phyloP scores from a whole-genome alignment of 2,113 vertebrate genomes.

The Ramphastos sulfuratus region DNA sequence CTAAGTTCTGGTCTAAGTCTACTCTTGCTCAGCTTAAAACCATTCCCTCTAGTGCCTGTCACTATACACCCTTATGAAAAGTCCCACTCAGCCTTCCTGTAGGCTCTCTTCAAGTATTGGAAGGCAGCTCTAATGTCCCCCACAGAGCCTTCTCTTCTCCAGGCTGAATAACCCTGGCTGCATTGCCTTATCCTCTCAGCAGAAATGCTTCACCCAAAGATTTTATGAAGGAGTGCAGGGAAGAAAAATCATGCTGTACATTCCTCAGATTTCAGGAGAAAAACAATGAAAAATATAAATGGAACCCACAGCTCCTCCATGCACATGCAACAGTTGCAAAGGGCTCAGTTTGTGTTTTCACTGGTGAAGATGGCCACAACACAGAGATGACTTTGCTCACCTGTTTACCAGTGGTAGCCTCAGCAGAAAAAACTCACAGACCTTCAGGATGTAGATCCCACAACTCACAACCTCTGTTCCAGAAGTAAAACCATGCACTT shows the following conservation, averaged over 20 bases:
- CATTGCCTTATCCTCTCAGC: too few relatives aligned
- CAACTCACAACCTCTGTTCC: background rate
- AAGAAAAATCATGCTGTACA: background rate
- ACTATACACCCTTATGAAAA: too few relatives aligned
- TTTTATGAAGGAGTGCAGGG: background rate
- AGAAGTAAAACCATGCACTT: background rate
- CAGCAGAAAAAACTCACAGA: background rate
- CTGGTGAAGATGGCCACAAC: accelerated
- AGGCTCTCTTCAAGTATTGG: too few relatives aligned
- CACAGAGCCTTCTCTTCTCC: too few relatives aligned
- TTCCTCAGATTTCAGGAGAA: background rate
- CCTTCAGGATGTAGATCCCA: background rate
- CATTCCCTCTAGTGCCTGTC: too few relatives aligned
- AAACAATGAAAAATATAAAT: too few relatives aligned
- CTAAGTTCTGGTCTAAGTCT: too few relatives aligned
- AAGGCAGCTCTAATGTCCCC: too few relatives aligned
- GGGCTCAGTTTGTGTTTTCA: background rate
- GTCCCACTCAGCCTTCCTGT: too few relatives aligned
- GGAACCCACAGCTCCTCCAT: background rate
- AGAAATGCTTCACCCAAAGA: background rate
- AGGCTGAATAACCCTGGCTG: too few relatives aligned
- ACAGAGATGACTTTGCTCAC: accelerated
- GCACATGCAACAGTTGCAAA: background rate
- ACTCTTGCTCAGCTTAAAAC: too few relatives aligned
- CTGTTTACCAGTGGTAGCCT: background rate